These are phyloP conservation scores for Heliocidaris tuberculata DNA, from an alignment of 35 echinoderm and acorn worm species.

Conservation along the genomic window DNA sequence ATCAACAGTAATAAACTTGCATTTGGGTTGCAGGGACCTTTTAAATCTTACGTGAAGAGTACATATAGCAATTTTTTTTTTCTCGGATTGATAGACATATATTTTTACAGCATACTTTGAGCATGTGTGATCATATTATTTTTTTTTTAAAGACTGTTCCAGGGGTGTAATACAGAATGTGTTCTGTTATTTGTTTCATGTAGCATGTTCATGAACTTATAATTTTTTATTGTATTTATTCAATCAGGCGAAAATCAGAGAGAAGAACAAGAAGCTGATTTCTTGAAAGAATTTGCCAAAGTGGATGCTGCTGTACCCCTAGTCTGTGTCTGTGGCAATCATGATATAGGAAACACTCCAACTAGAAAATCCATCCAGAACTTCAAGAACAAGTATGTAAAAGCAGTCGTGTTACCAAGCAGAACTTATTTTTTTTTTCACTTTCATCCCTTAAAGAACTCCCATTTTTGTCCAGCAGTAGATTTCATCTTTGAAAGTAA, in stretches of 20 bases:
- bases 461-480: no score
- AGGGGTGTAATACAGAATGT: background rate
- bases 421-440: no score
- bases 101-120: background rate
- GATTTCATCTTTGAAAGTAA: no score
- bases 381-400: constrained; percentile 49
- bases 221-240: background rate
- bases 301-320: constrained; percentile 84
- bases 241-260: background rate
- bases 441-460: no score
- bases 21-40: no score
- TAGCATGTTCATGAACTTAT: background rate
- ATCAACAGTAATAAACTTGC: no score
- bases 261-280: constrained; percentile 68
- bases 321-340: constrained; percentile 93
- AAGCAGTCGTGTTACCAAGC: background rate
- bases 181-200: background rate
- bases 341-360: constrained; percentile 83
- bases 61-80: background rate
- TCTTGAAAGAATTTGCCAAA: constrained; percentile 71
- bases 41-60: no score
- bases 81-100: background rate
- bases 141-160: background rate
- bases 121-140: background rate
- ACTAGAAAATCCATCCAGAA: constrained; percentile 56